Evolutionary conservation across 64 coral and sea anemone species (phyloP), one percentile per base, ranked within the genome.

Genomic region (Cladopsammia gracilis): DNA sequence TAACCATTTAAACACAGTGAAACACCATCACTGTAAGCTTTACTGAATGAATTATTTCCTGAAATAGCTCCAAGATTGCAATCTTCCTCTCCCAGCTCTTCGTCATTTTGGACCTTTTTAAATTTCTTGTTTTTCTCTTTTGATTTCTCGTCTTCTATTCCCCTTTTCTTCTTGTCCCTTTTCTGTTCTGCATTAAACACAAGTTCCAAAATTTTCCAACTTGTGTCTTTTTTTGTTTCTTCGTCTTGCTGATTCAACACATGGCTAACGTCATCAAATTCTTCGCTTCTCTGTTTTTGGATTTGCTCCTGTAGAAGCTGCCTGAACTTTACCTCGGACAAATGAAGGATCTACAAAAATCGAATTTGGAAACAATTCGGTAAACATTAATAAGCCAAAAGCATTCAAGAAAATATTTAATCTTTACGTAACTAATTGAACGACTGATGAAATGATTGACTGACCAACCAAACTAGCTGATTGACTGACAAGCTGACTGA

Each of bases 241-340:
- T 84, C 80, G 18, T 84, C 60, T 6, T 19, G 18, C 23, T 67
- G 62, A 84, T 84, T 26, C 20, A 84, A 50, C 1, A 44, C 53
- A 64, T 89, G 68, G n/a, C 15, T 71, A 53, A 94, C 89, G n/a
- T 94, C 92, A 14, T 94, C 67, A 89, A 94, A 94, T 73, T 81
- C 86, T 82, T 68, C 58, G 22, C 77, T 94, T 53, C 58, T 51
- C 54, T 65, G 45, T 46, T 72, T 48, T 43, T 81, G 57, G 10
- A 42, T 53, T 73, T 57, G 23, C 43, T 94, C 67, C 8, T 76
- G 64, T 9, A 94, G 23, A 15, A 94, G 86, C 81, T 94, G 53
- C 16, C 62, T 60, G 47, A 94, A 72, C 53, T 94, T 25, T 43
- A 19, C 76, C 62, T 48, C 77, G 16, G 66, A 48, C 80, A 84